phyloP scores from a whole-genome alignment of 1,140 invertebrate species.

The Drosophila arizonae region DNA sequence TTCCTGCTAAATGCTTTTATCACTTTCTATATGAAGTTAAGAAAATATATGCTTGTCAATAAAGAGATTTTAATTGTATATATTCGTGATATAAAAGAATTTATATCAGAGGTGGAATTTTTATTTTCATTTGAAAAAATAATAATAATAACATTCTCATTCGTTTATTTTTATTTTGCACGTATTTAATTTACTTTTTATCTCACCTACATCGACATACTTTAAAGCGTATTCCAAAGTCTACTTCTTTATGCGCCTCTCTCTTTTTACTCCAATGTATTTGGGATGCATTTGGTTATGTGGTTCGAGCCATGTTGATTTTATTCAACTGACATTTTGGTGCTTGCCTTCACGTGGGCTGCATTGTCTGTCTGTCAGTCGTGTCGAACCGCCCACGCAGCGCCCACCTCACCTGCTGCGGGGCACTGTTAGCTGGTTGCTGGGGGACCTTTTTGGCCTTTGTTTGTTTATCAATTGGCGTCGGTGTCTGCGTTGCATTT shows the following conservation, averaged over 20 bases:
- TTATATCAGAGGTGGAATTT: too few species aligned
- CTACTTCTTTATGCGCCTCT: too few species aligned
- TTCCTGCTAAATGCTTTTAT: too few species aligned
- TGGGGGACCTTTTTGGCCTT: constrained; percentile 45
- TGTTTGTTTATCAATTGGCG: constrained; percentile 73
- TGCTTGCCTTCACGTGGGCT: constrained; percentile 50
- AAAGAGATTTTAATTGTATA: too few species aligned
- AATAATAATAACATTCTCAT: too few species aligned
- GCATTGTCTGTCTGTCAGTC: constrained; percentile 25
- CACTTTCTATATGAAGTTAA: too few species aligned
- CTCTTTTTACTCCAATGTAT: constrained; percentile 13
- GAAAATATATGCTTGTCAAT: too few species aligned
- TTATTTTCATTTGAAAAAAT: too few species aligned
- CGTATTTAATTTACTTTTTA: too few species aligned
- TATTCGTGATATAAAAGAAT: too few species aligned
- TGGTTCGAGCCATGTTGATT: constrained; percentile 54
- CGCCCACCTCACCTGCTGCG: background rate
- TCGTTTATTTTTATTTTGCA: too few species aligned
- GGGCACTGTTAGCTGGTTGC: constrained; percentile 7
- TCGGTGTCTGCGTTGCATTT: constrained; percentile 58
- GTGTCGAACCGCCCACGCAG: constrained; percentile 31
- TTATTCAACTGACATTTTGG: constrained; percentile 69
- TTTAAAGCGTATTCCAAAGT: background rate
- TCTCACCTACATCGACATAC: background rate
- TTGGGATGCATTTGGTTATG: constrained; percentile 36